phyloP scores from a whole-genome alignment of 2,113 vertebrate genomes.

The human region GRCh38 chr20:58720501-58721000 shows the following conservation, averaged over 20 bases:
- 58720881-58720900: background rate
- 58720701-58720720: background rate
- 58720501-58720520: fast-evolving
- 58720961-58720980: background rate
- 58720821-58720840: background rate
- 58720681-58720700: background rate
- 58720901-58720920: background rate
- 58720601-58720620: background rate
- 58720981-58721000: background rate
- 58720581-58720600: background rate
- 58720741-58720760: background rate
- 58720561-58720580: background rate
- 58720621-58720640: no score
- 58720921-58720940: background rate
- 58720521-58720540: background rate
- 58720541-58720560: no score
- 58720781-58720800: background rate
- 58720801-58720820: background rate
- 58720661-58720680: background rate
- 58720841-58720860: background rate
- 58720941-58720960: background rate
- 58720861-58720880: background rate
- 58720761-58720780: background rate
- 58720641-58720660: background rate
- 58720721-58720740: background rate